These are phyloP conservation scores for Caenorhabditis elegans DNA, from an alignment of 1,140 invertebrate species.

Conservation along the genomic window WBcel235 BX284605.5:12455501-12456000, in stretches of 20 bases:
- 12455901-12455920: conserved; percentile 21
- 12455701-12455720: neutral
- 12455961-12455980: conserved; percentile 16
- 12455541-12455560: too few species aligned
- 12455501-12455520: neutral
- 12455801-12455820: conserved; percentile 31
- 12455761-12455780: too few species aligned
- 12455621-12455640: too few species aligned
- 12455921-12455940: conserved; percentile 28
- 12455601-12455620: too few species aligned
- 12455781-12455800: neutral
- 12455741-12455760: neutral
- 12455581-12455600: too few species aligned
- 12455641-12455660: too few species aligned
- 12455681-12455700: too few species aligned
- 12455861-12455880: conserved; percentile 14
- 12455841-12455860: conserved; percentile 29
- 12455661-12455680: too few species aligned
- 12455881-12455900: conserved; percentile 12
- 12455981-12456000: conserved; percentile 57
- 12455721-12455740: neutral
- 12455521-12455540: neutral
- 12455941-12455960: conserved; percentile 18
- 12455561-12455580: too few species aligned
- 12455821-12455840: conserved; percentile 20